Conservation (phyloP, 2,888 invertebrate genomes). For the Melitaea athalia region DNA sequence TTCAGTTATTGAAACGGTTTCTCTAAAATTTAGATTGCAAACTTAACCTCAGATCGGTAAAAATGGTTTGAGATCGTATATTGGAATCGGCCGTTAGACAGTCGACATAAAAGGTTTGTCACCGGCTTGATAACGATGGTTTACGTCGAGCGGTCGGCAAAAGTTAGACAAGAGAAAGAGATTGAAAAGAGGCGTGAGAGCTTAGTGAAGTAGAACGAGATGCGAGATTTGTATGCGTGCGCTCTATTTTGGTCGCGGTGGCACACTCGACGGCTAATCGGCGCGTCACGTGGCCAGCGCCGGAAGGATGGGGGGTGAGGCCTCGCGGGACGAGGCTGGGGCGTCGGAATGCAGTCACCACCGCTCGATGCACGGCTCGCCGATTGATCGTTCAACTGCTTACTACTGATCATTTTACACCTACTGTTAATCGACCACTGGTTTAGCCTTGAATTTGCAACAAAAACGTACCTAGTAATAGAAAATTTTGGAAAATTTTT, state of each 20-base stretch:
- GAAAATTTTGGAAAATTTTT: background rate
- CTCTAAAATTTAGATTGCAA: too few species aligned
- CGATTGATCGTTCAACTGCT: slow-evolving; percentile 68
- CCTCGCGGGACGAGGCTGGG: slow-evolving; percentile 50
- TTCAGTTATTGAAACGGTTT: too few species aligned
- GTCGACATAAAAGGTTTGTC: slow-evolving; percentile 38
- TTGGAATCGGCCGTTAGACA: too few species aligned
- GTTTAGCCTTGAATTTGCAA: background rate
- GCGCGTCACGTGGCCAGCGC: slow-evolving; percentile 78
- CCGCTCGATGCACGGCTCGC: slow-evolving; percentile 68
- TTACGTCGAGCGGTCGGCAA: slow-evolving; percentile 46
- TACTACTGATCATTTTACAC: slow-evolving; percentile 37
- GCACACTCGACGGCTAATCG: slow-evolving; percentile 80
- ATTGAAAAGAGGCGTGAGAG: slow-evolving; percentile 58
- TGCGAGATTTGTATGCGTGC: slow-evolving; percentile 66
- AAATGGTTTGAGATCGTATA: too few species aligned
- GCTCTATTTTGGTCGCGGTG: slow-evolving; percentile 80
- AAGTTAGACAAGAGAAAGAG: slow-evolving; percentile 52
- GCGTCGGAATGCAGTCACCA: slow-evolving; percentile 79
- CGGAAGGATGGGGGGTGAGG: slow-evolving; percentile 77
- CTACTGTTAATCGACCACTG: background rate
- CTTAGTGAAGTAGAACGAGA: slow-evolving; percentile 65
- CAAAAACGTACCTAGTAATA: background rate
- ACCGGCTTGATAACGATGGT: slow-evolving; percentile 38
- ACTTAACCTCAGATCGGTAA: too few species aligned